Percentiles rank a stretch among this genome's conserved stretches.
phyloP scores from a whole-genome alignment of 2,113 vertebrate genomes.

The Peromyscus californicus region DNA sequence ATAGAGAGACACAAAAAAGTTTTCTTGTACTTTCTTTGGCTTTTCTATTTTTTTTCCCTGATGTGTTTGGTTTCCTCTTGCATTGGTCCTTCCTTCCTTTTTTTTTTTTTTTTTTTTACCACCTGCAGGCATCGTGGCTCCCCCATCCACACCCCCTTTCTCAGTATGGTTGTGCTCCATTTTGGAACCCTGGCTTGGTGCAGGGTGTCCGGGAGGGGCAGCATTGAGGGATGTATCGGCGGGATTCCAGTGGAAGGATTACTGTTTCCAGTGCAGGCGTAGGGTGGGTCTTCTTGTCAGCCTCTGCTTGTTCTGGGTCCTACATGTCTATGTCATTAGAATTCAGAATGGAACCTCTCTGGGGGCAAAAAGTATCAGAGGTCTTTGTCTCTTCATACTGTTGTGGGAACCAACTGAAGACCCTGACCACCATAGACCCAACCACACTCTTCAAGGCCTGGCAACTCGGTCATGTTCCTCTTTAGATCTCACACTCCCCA shows the following conservation, averaged over 20 bases:
- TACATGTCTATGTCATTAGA: not conserved
- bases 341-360: not conserved
- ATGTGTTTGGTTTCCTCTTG: constrained; percentile 51
- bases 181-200: not conserved
- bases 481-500: not conserved
- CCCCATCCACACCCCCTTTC: not conserved
- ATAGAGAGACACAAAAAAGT: constrained; percentile 72
- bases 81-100: not conserved
- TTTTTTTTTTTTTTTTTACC: not conserved
- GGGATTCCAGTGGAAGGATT: not conserved
- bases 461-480: not conserved
- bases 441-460: not conserved
- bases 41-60: not conserved
- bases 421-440: not conserved
- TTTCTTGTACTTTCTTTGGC: constrained; percentile 66
- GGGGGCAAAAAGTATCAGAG: not conserved
- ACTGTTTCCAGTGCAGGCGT: not conserved
- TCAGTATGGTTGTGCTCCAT: not conserved
- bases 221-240: not conserved
- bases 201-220: not conserved
- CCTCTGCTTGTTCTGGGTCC: not conserved
- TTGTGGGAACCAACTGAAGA: not conserved
- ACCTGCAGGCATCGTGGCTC: not conserved
- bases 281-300: not conserved
- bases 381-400: not conserved